These are phyloP conservation scores for Lathronympha strigana DNA, from an alignment of 2,888 invertebrate species.

Conservation along the genomic window DNA sequence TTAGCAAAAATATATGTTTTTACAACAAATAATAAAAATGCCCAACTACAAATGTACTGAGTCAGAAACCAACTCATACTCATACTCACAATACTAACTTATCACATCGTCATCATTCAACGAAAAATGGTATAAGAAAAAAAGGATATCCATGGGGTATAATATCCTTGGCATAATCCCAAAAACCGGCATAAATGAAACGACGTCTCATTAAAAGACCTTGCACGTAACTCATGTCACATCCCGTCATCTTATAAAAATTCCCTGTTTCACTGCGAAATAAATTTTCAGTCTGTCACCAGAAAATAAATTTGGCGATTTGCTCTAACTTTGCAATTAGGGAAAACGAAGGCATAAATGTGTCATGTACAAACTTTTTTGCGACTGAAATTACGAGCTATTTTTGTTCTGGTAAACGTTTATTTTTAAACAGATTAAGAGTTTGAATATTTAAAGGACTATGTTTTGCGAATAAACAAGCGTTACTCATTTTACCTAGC, in stretches of 20 bases:
- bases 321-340: constrained; percentile 2
- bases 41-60: no score
- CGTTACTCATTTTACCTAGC: no score
- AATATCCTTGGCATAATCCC: no score
- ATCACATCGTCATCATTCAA: no score
- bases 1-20: no score
- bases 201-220: not conserved
- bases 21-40: no score
- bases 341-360: constrained; percentile 5
- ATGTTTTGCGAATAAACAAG: no score
- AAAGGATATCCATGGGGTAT: no score
- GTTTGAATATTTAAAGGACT: not conserved
- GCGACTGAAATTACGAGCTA: not conserved
- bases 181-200: no score
- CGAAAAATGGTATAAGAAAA: no score
- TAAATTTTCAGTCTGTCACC: not conserved
- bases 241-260: not conserved
- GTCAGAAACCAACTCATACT: no score
- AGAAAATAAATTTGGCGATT: constrained; percentile 1
- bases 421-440: not conserved
- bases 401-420: constrained; percentile 1
- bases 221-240: not conserved
- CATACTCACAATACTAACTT: no score
- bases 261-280: not conserved
- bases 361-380: constrained; percentile 11